phyloP scores from a whole-genome alignment of 1,140 invertebrate genomes.

The Doryteuthis pealeii region DNA sequence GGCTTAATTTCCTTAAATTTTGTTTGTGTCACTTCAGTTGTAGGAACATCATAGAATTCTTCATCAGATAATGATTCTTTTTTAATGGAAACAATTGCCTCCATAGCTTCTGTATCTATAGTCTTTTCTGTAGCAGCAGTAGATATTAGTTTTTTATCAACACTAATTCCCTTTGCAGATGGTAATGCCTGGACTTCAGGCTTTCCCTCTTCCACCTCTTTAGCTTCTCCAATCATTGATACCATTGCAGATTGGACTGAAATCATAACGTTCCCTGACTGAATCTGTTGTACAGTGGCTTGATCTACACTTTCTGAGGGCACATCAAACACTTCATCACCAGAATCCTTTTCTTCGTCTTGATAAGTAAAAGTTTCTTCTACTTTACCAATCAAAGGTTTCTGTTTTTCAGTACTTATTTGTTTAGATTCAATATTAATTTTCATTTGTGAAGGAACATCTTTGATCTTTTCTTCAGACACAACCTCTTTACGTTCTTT shows the following conservation, averaged over 20 bases:
- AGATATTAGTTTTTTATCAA: slow-evolving; percentile 14
- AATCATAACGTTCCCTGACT: background rate
- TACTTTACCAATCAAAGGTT: background rate
- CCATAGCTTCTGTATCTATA: slow-evolving; percentile 1
- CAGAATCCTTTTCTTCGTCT: slow-evolving; percentile 11
- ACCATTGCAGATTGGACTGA: slow-evolving; percentile 7
- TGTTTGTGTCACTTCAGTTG: background rate
- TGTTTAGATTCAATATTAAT: background rate
- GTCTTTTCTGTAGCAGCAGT: background rate
- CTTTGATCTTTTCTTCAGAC: background rate
- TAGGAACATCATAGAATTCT: background rate
- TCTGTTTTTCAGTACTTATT: background rate
- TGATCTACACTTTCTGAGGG: background rate
- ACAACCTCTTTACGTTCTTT: background rate
- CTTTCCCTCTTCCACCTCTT: slow-evolving; percentile 11
- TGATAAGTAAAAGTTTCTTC: background rate
- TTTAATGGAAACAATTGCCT: background rate
- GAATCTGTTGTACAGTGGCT: background rate
- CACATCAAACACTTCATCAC: slow-evolving; percentile 13
- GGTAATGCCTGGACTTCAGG: slow-evolving; percentile 1
- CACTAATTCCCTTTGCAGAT: slow-evolving; percentile 20
- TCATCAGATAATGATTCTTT: background rate
- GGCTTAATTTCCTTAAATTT: background rate
- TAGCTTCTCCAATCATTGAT: slow-evolving; percentile 12
- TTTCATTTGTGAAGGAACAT: slow-evolving; percentile 5